phyloP scores from a whole-genome alignment of 2,888 invertebrate species.

The Brachyopa scutellaris region DNA sequence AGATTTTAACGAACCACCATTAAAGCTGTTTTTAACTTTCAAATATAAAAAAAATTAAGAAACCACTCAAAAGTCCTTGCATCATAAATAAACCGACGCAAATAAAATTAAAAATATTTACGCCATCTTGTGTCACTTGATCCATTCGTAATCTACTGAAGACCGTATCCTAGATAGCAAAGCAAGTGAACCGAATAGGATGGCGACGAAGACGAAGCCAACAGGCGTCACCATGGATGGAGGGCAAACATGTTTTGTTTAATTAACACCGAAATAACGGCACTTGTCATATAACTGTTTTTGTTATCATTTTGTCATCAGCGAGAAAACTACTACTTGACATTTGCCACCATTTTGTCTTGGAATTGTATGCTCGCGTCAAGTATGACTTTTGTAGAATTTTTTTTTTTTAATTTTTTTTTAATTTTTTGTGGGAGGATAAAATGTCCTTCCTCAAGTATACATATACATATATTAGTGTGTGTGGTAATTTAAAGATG shows the following conservation, averaged over 20 bases:
- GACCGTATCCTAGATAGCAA: neutral
- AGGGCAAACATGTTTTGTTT: slow-evolving; percentile 31
- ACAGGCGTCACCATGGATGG: too few relatives aligned
- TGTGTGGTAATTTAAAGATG: too few relatives aligned
- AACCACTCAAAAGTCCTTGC: slow-evolving; percentile 18
- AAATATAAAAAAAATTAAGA: too few relatives aligned
- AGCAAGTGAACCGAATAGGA: too few relatives aligned
- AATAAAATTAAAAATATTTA: slow-evolving; percentile 27
- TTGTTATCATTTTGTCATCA: too few relatives aligned
- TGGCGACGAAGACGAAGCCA: too few relatives aligned
- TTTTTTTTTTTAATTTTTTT: slow-evolving; percentile 9
- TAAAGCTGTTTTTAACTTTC: slow-evolving; percentile 7
- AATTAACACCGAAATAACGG: slow-evolving; percentile 55
- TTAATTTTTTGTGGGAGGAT: too few relatives aligned
- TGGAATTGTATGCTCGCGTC: slow-evolving; percentile 32
- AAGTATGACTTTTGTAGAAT: slow-evolving; percentile 37
- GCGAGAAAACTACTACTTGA: slow-evolving; percentile 16
- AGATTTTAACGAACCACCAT: slow-evolving; percentile 11
- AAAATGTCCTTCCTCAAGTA: too few relatives aligned
- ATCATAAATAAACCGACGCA: slow-evolving; percentile 31
- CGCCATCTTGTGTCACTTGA: slow-evolving; percentile 23
- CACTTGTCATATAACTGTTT: neutral
- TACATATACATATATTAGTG: too few relatives aligned
- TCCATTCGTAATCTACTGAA: slow-evolving; percentile 11
- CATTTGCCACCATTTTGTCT: slow-evolving; percentile 34